Percentiles rank a stretch among this genome's conserved stretches.
phyloP scores from a whole-genome alignment of 1,140 invertebrate species.

The Eupeodes corollae region DNA sequence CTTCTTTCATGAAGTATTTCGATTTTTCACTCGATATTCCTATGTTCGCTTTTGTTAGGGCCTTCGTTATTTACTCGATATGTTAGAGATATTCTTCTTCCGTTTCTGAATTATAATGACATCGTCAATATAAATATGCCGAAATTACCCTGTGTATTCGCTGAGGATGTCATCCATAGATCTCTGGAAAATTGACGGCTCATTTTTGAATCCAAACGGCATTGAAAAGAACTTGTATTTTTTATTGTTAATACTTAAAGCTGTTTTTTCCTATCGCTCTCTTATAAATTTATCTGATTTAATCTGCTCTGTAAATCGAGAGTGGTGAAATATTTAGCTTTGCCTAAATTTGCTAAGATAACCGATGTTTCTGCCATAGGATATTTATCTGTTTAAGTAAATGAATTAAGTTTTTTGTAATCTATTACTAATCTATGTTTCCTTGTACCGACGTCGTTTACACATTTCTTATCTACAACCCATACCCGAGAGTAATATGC shows the following conservation, averaged over 20 bases:
- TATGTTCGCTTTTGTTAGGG: constrained; percentile 27
- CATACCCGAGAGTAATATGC: too few species aligned
- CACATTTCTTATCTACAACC: too few species aligned
- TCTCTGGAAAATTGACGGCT: constrained; percentile 37
- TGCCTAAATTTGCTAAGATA: too few species aligned
- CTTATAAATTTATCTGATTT: too few species aligned
- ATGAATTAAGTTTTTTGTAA: too few species aligned
- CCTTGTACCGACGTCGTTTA: too few species aligned
- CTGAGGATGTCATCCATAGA: constrained; percentile 22
- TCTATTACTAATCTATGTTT: too few species aligned
- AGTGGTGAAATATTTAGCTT: constrained; percentile 5
- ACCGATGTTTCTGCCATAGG: constrained; percentile 42
- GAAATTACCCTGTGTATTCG: constrained; percentile 15
- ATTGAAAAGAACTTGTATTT: constrained; percentile 28
- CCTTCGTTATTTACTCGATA: constrained; percentile 1
- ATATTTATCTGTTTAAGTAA: constrained; percentile 34
- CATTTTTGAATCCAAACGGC: constrained; percentile 28
- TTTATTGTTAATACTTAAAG: constrained; percentile 28
- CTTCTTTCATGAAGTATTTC: constrained; percentile 14
- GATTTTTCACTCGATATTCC: constrained; percentile 38
- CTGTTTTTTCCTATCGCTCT: constrained; percentile 27
- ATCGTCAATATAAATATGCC: constrained; percentile 31
- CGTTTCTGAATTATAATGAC: constrained; percentile 35
- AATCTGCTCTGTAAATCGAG: constrained; percentile 7
- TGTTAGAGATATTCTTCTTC: constrained; percentile 17